Conservation (phyloP, 2,113 vertebrate species). For the Stigmatopora nigra region DNA sequence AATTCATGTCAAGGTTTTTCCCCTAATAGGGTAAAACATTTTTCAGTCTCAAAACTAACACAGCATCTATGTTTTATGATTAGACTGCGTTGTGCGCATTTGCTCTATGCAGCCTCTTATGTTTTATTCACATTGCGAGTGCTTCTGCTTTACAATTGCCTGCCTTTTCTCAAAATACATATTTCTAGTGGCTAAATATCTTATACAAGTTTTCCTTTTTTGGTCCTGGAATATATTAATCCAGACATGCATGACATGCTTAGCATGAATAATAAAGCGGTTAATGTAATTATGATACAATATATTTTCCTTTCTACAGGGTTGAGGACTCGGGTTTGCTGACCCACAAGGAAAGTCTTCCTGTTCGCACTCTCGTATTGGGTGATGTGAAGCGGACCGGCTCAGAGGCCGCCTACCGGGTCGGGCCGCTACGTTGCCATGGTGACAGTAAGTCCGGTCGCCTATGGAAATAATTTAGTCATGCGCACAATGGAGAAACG, state of each 20-base stretch:
- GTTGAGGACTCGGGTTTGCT: constrained; percentile 83
- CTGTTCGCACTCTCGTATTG: constrained; percentile 79
- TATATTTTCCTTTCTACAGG: constrained; percentile 59
- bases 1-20: background rate
- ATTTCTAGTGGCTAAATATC: constrained; percentile 29
- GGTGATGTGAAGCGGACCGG: constrained; percentile 78
- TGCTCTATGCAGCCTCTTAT: constrained; percentile 1
- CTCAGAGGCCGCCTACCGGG: constrained; percentile 83
- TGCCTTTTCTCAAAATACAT: constrained; percentile 4
- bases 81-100: background rate
- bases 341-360: constrained; percentile 83
- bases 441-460: constrained; percentile 83
- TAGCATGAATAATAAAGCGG: background rate
- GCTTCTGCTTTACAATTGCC: background rate
- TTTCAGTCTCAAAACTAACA: background rate
- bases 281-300: background rate
- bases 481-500: background rate
- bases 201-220: constrained; percentile 22
- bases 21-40: background rate
- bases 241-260: constrained; percentile 7
- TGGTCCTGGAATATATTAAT: constrained; percentile 11
- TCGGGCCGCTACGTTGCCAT: constrained; percentile 82
- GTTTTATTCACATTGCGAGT: background rate
- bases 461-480: constrained; percentile 2
- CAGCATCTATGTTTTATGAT: background rate